Conservation (phyloP, 1,140 invertebrate species). For the Zaprionus ghesquierei region DNA sequence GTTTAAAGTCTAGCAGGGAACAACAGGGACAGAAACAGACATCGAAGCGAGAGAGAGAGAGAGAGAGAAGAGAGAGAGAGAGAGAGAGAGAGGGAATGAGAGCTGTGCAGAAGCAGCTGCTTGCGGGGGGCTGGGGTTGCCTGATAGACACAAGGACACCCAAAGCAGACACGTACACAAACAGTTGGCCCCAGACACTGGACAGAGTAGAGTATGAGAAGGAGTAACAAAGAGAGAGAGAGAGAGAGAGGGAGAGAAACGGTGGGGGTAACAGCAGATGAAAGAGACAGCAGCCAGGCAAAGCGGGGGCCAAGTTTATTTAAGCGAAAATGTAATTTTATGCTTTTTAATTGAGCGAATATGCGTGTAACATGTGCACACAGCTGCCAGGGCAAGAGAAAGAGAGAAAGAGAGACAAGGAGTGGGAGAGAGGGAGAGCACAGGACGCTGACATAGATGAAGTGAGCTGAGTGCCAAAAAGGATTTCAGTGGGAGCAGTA, state of each 20-base stretch:
- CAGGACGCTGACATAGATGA: conserved; percentile 24
- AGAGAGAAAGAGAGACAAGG: neutral
- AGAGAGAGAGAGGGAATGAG: neutral
- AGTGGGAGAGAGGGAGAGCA: neutral
- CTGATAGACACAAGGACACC: conserved; percentile 10
- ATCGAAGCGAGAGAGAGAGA: neutral
- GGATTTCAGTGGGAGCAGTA: neutral
- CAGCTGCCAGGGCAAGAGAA: conserved; percentile 21
- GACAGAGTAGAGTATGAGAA: neutral
- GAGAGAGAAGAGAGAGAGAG: neutral
- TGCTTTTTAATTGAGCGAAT: conserved; percentile 81
- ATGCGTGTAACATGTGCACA: conserved; percentile 70
- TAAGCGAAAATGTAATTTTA: conserved; percentile 80
- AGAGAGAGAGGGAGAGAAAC: neutral
- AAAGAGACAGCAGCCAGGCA: conserved; percentile 1
- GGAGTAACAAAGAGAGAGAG: neutral
- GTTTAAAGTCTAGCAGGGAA: conserved; percentile 24
- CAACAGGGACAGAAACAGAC: too few species aligned
- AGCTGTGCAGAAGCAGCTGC: neutral
- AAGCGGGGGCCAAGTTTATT: conserved; percentile 55
- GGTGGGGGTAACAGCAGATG: neutral
- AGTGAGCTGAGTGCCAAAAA: conserved; percentile 34
- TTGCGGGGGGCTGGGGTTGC: conserved; percentile 1
- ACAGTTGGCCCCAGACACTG: conserved; percentile 6
- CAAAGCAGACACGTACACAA: conserved; percentile 36